A percentile compares a stretch with the other conserved stretches of the same genome.
Conservation (phyloP, 2,888 invertebrate genomes). For the Melinopterus prodromus region DNA sequence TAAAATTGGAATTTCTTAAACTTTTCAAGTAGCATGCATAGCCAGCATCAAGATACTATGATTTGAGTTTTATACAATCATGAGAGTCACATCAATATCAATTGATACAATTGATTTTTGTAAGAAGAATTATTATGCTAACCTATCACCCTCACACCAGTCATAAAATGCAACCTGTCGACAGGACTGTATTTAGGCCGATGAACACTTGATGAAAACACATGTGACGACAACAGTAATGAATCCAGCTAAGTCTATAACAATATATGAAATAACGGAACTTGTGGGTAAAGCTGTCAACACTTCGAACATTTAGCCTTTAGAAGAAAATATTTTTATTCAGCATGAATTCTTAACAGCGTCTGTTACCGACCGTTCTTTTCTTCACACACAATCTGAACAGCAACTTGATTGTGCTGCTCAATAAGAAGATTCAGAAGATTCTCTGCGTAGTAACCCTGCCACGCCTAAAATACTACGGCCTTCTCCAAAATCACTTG, state of each 20-base stretch:
- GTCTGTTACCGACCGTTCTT: neutral
- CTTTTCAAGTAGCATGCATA: slow-evolving; percentile 35
- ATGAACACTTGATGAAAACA: slow-evolving; percentile 42
- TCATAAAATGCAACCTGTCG: slow-evolving; percentile 54
- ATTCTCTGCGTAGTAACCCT: neutral
- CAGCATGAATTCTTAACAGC: slow-evolving; percentile 12
- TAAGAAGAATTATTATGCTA: slow-evolving; percentile 53
- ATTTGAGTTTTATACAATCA: slow-evolving; percentile 49
- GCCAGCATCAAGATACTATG: slow-evolving; percentile 35
- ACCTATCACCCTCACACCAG: slow-evolving; percentile 51
- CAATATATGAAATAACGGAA: no score
- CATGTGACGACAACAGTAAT: slow-evolving; percentile 30
- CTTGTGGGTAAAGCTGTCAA: slow-evolving; percentile 42
- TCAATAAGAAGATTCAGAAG: neutral
- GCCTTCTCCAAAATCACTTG: slow-evolving; percentile 31
- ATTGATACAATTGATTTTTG: slow-evolving; percentile 49
- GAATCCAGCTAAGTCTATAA: no score
- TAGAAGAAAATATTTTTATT: slow-evolving; percentile 39
- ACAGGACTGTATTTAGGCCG: slow-evolving; percentile 45
- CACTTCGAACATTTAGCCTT: slow-evolving; percentile 38
- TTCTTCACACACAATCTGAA: slow-evolving; percentile 5
- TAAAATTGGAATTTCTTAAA: slow-evolving; percentile 39
- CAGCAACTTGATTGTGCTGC: neutral
- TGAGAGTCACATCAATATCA: slow-evolving; percentile 47
- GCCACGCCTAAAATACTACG: slow-evolving; percentile 29